Evolutionary conservation across 2,113 vertebrate species (phyloP).

Genomic region (Leiothrix lutea): DNA sequence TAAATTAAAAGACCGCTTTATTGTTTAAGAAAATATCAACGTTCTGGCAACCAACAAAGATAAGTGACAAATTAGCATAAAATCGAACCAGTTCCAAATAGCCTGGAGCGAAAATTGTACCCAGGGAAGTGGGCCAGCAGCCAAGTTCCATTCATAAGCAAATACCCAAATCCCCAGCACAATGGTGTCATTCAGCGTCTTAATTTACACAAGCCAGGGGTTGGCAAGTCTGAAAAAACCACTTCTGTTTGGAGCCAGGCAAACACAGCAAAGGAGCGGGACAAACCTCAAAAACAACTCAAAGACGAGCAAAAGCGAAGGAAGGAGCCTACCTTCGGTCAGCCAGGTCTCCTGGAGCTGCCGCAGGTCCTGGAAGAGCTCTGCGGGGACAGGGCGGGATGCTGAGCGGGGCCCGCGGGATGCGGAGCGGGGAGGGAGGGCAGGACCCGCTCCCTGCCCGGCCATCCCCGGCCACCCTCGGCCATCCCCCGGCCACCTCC

Average conservation of each 20-base stretch:
- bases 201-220: conserved; percentile 43
- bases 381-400: conserved; percentile 62
- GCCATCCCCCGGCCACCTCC: too few relatives aligned
- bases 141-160: conserved; percentile 75
- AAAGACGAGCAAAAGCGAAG: background rate
- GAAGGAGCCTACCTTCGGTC: conserved; percentile 86
- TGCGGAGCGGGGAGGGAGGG: background rate
- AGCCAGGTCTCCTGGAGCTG: conserved; percentile 98
- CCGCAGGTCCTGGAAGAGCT: conserved; percentile 96
- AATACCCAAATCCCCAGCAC: conserved; percentile 74
- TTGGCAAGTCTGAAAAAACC: conserved; percentile 44
- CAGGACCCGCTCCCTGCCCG: background rate
- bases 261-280: background rate
- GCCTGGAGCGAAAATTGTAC: conserved; percentile 54
- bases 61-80: conserved; percentile 16
- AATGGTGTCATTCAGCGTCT: conserved; percentile 70
- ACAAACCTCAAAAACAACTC: background rate
- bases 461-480: background rate
- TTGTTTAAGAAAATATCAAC: background rate
- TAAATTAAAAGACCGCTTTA: background rate
- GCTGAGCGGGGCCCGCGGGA: background rate
- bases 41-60: background rate
- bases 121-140: conserved; percentile 36
- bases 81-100: background rate
- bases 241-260: background rate